Conservation (phyloP, 92 coral and sea anemone genomes). For the Pocillopora grandis region DNA sequence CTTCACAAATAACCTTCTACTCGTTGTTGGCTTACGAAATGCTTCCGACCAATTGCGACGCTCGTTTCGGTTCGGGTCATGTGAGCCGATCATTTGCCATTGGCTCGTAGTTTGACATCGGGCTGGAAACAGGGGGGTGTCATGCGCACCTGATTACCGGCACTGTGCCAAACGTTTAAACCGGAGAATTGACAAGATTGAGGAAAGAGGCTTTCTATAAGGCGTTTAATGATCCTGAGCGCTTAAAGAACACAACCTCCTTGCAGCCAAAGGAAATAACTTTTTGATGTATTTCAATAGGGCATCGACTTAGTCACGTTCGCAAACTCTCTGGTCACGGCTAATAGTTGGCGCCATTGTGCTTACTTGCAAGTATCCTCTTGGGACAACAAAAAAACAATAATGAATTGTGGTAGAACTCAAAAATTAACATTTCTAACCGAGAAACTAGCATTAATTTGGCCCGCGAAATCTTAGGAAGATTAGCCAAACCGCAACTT, state of each 20-base stretch:
- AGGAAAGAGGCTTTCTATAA: slow-evolving; percentile 40
- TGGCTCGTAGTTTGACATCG: slow-evolving; percentile 19
- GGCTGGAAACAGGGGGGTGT: slow-evolving; percentile 21
- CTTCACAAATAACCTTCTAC: not conserved
- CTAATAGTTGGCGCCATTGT: not conserved
- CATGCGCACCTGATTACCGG: slow-evolving; percentile 2
- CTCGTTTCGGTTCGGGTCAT: slow-evolving; percentile 31
- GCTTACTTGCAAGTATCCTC: not conserved
- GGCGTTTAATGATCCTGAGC: slow-evolving; percentile 31
- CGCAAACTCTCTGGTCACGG: not conserved
- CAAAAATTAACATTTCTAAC: not conserved
- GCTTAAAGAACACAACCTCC: not conserved
- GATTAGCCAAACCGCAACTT: not conserved
- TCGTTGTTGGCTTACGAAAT: slow-evolving; percentile 68
- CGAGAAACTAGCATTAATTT: not conserved
- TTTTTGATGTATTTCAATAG: not conserved
- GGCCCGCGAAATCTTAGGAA: not conserved
- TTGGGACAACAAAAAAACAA: slow-evolving; percentile 1
- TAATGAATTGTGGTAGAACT: not conserved
- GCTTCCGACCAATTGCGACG: slow-evolving; percentile 64
- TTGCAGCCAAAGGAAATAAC: not conserved
- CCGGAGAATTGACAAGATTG: not conserved
- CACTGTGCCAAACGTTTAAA: slow-evolving; percentile 26
- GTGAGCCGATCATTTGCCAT: slow-evolving; percentile 30
- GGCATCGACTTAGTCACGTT: too few species aligned